phyloP scores from a whole-genome alignment of 2,113 vertebrate species.

The Orientallactaga bullata region DNA sequence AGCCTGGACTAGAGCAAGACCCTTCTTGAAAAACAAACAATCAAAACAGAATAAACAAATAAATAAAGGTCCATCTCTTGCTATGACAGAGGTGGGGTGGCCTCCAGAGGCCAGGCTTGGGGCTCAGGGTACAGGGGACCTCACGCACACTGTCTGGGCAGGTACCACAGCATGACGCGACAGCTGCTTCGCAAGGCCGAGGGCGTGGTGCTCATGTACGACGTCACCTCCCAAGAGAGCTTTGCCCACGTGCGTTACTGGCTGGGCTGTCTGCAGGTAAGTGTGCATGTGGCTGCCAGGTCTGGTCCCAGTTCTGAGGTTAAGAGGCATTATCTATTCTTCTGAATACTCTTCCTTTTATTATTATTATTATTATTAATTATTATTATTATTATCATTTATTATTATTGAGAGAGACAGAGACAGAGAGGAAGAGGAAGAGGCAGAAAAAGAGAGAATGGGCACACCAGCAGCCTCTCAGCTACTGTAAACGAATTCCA shows the following conservation, averaged over 20 bases:
- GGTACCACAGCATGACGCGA: conserved; percentile 94
- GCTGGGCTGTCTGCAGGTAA: conserved; percentile 93
- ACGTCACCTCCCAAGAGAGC: conserved; percentile 90
- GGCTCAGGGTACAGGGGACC: neutral
- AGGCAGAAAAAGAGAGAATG: too few relatives aligned
- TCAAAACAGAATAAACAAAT: too few relatives aligned
- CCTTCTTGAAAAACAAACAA: too few relatives aligned
- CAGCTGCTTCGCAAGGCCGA: conserved; percentile 95
- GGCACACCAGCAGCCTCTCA: too few relatives aligned
- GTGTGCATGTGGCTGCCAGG: fast-evolving
- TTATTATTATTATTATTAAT: too few relatives aligned
- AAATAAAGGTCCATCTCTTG: neutral
- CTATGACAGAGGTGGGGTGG: neutral
- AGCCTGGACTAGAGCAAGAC: too few relatives aligned
- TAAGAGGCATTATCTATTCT: neutral
- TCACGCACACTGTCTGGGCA: conserved; percentile 71
- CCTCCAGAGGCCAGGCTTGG: neutral
- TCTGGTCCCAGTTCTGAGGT: fast-evolving
- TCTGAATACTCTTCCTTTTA: neutral
- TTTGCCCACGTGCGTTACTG: conserved; percentile 92
- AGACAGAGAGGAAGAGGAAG: too few relatives aligned
- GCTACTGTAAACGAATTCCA: too few relatives aligned
- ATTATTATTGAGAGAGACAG: too few relatives aligned
- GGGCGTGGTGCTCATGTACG: conserved; percentile 96
- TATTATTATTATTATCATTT: too few relatives aligned